Conservation (phyloP, 1,140 invertebrate species). For the Zophobas morio region DNA sequence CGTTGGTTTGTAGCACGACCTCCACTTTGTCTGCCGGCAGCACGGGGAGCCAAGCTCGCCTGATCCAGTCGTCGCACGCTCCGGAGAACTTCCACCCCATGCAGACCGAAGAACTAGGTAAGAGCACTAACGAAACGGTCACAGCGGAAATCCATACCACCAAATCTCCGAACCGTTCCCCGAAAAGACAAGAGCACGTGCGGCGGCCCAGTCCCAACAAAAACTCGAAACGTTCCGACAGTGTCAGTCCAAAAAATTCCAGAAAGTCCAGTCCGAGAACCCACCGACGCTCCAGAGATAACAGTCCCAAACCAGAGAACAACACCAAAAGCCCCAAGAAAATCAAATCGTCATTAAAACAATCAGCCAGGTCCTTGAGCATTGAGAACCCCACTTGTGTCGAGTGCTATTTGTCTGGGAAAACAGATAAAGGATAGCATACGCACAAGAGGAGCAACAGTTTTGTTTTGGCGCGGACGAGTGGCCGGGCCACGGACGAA, state of each 20-base stretch:
- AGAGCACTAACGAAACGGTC: constrained; percentile 67
- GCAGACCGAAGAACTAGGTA: constrained; percentile 89
- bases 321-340: constrained; percentile 57
- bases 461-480: constrained; percentile 46
- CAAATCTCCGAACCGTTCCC: constrained; percentile 58
- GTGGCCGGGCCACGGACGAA: constrained; percentile 50
- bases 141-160: constrained; percentile 60
- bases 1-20: constrained; percentile 79
- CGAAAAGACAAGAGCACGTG: constrained; percentile 52
- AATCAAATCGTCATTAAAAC: constrained; percentile 67
- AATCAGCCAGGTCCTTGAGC: constrained; percentile 63
- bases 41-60: constrained; percentile 91
- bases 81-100: constrained; percentile 90
- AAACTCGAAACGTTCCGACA: constrained; percentile 51
- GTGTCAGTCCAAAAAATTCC: constrained; percentile 57
- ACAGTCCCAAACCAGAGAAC: constrained; percentile 52
- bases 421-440: constrained; percentile 71
- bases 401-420: constrained; percentile 74
- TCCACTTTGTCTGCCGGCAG: constrained; percentile 95
- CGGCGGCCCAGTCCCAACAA: constrained; percentile 54
- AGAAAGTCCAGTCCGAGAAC: constrained; percentile 56
- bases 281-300: constrained; percentile 51
- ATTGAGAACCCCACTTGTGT: constrained; percentile 78
- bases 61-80: constrained; percentile 94
- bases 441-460: constrained; percentile 54